phyloP scores from a whole-genome alignment of 2,797 vertebrate genomes.

The Gymnoscopelus braueri region DNA sequence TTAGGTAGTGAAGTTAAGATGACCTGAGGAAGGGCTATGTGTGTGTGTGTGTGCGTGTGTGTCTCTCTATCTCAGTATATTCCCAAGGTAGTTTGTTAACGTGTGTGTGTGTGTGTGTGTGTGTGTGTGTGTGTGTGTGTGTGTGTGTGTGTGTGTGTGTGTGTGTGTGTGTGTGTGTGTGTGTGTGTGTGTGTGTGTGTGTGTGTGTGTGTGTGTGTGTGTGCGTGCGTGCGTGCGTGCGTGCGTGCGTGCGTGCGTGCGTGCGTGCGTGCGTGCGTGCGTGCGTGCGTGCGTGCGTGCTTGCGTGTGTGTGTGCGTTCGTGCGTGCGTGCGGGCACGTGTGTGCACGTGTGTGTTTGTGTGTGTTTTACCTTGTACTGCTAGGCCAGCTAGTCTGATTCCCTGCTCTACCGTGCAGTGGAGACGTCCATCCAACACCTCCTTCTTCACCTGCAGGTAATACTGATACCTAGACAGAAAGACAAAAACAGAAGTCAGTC shows the following conservation, averaged over 20 bases:
- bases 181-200: slow-evolving; percentile 67
- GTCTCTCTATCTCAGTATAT: slow-evolving; percentile 50
- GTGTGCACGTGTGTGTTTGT: slow-evolving; percentile 10
- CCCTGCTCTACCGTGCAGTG: slow-evolving; percentile 90
- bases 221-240: slow-evolving; percentile 25
- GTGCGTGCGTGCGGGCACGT: slow-evolving; percentile 7
- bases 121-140: slow-evolving; percentile 67
- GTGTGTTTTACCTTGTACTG: slow-evolving; percentile 89
- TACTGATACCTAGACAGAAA: slow-evolving; percentile 90
- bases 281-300: slow-evolving; percentile 60
- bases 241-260: slow-evolving; percentile 61
- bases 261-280: slow-evolving; percentile 14
- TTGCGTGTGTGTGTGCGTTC: slow-evolving; percentile 29
- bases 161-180: slow-evolving; percentile 66
- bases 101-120: slow-evolving; percentile 66
- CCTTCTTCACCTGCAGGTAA: slow-evolving; percentile 97
- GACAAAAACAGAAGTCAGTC: background rate
- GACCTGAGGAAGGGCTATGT: slow-evolving; percentile 67
- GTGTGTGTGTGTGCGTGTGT: slow-evolving; percentile 66
- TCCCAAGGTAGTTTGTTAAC: slow-evolving; percentile 47
- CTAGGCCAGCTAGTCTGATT: slow-evolving; percentile 91
- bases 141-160: slow-evolving; percentile 63
- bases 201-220: slow-evolving; percentile 50
- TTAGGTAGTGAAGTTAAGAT: slow-evolving; percentile 77
- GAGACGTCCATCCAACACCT: slow-evolving; percentile 91